These are phyloP conservation scores for Anneissia japonica DNA, from an alignment of 35 echinoderm and acorn worm genomes.

Conservation along the genomic window DNA sequence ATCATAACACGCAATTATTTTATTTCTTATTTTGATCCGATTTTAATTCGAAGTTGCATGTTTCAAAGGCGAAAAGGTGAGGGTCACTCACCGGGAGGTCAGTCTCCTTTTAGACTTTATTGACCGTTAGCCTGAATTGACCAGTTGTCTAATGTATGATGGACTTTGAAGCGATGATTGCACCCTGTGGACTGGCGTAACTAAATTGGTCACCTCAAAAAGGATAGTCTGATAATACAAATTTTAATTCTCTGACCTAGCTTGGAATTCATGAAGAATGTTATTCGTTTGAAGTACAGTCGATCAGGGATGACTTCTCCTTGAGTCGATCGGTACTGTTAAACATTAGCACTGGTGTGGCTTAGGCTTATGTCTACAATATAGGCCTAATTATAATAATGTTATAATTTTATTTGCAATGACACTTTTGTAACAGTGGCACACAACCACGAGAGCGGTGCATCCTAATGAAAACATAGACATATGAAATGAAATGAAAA, in stretches of 20 bases:
- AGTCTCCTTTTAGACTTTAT: not conserved
- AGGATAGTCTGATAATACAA: not conserved
- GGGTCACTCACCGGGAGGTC: not conserved
- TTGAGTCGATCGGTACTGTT: too few relatives aligned
- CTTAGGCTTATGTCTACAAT: too few relatives aligned
- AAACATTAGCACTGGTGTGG: too few relatives aligned
- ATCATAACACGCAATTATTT: not conserved
- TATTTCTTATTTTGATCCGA: not conserved
- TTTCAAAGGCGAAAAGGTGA: not conserved
- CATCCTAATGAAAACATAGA: too few relatives aligned
- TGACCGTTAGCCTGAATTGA: not conserved
- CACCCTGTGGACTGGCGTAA: not conserved
- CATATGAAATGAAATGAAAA: too few relatives aligned
- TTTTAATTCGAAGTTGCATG: not conserved
- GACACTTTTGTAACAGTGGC: too few relatives aligned
- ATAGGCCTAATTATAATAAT: too few relatives aligned
- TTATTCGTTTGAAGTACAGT: not conserved
- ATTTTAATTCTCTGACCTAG: not conserved
- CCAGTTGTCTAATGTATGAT: not conserved
- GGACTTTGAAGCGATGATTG: not conserved
- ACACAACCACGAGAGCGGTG: too few relatives aligned
- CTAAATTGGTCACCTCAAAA: not conserved
- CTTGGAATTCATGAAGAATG: not conserved
- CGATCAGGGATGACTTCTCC: not conserved
- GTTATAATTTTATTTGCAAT: too few relatives aligned